Evolutionary conservation across 2,888 invertebrate species (phyloP).

Genomic region (Drosophila gaucha): DNA sequence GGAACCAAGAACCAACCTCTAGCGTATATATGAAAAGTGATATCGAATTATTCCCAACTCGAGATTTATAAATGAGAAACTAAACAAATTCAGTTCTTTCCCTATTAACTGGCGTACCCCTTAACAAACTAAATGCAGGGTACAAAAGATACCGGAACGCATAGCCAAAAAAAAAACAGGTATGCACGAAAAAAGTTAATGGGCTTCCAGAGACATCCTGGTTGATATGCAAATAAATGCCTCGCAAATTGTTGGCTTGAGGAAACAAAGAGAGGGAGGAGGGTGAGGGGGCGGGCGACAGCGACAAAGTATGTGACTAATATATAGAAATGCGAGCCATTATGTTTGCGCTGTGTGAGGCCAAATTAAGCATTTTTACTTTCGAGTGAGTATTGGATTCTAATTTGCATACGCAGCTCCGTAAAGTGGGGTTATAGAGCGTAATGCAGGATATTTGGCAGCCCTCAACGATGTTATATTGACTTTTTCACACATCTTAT

Average conservation of each 20-base stretch:
- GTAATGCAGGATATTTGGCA: background rate
- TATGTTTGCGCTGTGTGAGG: background rate
- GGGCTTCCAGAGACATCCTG: conserved; percentile 31
- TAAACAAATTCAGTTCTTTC: no score
- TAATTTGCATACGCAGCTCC: background rate
- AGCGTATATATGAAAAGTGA: no score
- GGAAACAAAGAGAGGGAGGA: background rate
- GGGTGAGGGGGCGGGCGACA: background rate
- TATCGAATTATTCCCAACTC: no score
- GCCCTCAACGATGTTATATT: background rate
- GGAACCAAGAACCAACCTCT: no score
- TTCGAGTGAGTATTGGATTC: background rate
- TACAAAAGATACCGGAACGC: background rate
- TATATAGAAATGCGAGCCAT: conserved; percentile 8
- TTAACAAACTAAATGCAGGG: background rate
- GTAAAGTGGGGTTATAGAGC: background rate
- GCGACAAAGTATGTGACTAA: conserved; percentile 1
- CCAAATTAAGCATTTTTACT: conserved; percentile 3
- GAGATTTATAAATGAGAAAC: no score
- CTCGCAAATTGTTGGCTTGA: conserved; percentile 35
- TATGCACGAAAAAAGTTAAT: conserved; percentile 30
- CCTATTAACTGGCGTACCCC: background rate
- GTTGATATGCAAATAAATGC: conserved; percentile 62
- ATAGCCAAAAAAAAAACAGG: conserved; percentile 5
- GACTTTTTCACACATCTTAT: background rate